Conservation (phyloP, 2,113 vertebrate genomes). For the Ancistrus triradiatus region DNA sequence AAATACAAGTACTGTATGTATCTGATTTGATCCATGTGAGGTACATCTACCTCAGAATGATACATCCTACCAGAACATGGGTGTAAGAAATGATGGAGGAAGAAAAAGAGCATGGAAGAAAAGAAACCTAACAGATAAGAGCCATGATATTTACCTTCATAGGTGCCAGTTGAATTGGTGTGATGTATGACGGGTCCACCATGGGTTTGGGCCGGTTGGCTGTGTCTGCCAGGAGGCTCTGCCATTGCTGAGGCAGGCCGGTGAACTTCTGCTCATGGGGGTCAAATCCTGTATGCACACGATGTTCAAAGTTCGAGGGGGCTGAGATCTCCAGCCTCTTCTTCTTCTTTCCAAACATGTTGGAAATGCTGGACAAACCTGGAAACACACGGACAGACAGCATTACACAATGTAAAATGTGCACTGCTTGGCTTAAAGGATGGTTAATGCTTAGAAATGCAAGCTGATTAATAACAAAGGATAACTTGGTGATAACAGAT, state of each 20-base stretch:
- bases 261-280: slow-evolving; percentile 95
- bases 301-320: too few relatives aligned
- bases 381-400: slow-evolving; percentile 30
- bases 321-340: slow-evolving; percentile 97
- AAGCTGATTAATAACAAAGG: too few relatives aligned
- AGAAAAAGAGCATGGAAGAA: neutral
- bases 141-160: slow-evolving; percentile 84
- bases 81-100: too few relatives aligned
- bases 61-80: neutral
- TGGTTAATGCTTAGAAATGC: too few relatives aligned
- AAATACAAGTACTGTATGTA: too few relatives aligned
- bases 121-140: neutral
- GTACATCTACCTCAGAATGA: neutral
- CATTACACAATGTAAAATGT: too few relatives aligned
- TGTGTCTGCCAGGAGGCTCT: slow-evolving; percentile 93
- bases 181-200: slow-evolving; percentile 98
- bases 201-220: slow-evolving; percentile 95
- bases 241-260: slow-evolving; percentile 95
- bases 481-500: too few relatives aligned
- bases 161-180: slow-evolving; percentile 94
- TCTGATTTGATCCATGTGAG: too few relatives aligned
- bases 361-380: slow-evolving; percentile 82
- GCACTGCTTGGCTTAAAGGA: neutral
- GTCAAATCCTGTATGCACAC: slow-evolving; percentile 97
- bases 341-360: slow-evolving; percentile 99